Conservation (phyloP, 2,113 vertebrate genomes). For the Vidua macroura region DNA sequence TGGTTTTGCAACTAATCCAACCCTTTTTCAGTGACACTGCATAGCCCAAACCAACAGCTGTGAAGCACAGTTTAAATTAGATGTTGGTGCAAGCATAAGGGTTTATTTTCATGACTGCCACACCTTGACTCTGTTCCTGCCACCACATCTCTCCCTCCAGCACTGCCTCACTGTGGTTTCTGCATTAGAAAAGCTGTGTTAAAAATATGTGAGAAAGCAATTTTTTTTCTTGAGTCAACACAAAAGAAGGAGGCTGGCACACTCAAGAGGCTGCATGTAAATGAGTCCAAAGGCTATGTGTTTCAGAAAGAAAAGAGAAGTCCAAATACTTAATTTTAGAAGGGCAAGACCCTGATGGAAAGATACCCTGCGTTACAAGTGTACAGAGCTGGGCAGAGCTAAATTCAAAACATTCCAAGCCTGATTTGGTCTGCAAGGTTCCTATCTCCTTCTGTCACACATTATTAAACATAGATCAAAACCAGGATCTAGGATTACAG, state of each 20-base stretch:
- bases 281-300: neutral
- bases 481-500: conserved; percentile 60
- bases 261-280: neutral
- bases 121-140: neutral
- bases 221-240: neutral
- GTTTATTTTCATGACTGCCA: neutral
- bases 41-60: neutral
- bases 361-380: neutral
- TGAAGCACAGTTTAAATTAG: neutral
- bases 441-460: conserved; percentile 63
- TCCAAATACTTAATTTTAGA: neutral
- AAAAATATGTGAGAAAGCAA: neutral
- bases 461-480: conserved; percentile 66
- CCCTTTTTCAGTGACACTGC: neutral
- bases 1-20: neutral
- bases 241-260: neutral
- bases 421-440: conserved; percentile 37
- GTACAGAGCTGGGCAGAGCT: neutral
- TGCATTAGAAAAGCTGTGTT: neutral
- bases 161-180: neutral
- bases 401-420: conserved; percentile 32
- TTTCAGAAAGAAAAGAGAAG: neutral
- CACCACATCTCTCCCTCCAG: neutral
- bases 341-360: neutral
- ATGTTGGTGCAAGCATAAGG: neutral